A percentile compares a stretch with the other conserved stretches of the same genome.
Conservation (phyloP, 1,140 invertebrate genomes). For the Daktulosphaira vitifoliae region DNA sequence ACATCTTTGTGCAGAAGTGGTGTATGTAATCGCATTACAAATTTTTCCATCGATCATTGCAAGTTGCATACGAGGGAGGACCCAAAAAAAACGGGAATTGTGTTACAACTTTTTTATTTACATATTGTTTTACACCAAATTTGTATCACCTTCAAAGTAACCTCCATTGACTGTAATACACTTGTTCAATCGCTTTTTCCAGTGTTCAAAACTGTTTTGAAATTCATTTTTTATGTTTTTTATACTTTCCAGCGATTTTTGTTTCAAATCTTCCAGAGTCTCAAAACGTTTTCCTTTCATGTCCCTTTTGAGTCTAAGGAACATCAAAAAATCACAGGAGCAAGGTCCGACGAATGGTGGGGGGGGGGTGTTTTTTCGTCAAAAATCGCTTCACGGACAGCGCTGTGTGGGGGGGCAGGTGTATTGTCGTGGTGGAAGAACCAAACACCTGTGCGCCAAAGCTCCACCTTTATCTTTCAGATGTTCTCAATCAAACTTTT, state of each 20-base stretch:
- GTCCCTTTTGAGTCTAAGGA: not conserved
- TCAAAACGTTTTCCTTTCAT: not conserved
- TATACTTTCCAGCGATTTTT: not conserved
- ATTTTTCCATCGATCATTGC: too few species aligned
- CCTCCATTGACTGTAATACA: not conserved
- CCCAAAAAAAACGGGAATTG: too few species aligned
- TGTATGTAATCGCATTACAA: too few species aligned
- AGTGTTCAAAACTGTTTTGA: not conserved
- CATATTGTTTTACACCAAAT: too few species aligned
- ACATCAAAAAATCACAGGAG: not conserved
- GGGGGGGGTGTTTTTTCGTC: not conserved
- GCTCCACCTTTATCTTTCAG: too few species aligned
- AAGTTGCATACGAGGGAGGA: too few species aligned
- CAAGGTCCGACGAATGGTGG: not conserved
- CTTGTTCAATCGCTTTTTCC: not conserved
- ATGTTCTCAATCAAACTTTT: not conserved
- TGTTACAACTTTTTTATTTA: too few species aligned
- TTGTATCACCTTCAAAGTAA: too few species aligned
- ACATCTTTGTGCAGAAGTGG: too few species aligned
- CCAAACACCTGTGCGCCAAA: not conserved
- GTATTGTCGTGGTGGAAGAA: not conserved
- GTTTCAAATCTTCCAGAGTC: not conserved
- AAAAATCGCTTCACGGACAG: not conserved
- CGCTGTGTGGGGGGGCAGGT: conserved; percentile 7
- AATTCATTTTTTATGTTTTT: not conserved